Evolutionary conservation across 30 jellyfish, hydroid and myxozoan genomes (phyloP).

Genomic region (Cassiopea andromeda): DNA sequence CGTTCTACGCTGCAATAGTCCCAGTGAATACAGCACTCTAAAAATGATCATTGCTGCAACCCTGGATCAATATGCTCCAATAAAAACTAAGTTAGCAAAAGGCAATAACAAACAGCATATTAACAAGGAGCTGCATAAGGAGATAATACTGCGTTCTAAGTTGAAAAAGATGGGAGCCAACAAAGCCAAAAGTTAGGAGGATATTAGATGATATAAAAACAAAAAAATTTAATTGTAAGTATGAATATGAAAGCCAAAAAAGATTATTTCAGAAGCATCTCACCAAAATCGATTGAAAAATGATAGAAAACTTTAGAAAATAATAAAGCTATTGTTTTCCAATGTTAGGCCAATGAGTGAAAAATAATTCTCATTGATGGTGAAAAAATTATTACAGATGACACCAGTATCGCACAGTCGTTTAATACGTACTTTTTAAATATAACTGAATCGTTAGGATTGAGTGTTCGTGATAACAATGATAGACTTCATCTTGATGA

Average conservation of each 20-base stretch:
- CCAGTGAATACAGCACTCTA: too few species aligned
- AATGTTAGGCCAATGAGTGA: slow-evolving; percentile 27
- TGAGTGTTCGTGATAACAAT: neutral
- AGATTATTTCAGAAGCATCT: neutral
- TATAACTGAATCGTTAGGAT: neutral
- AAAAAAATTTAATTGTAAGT: slow-evolving; percentile 2
- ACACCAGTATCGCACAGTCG: neutral
- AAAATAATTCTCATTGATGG: slow-evolving; percentile 17
- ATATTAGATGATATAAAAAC: neutral
- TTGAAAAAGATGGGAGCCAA: too few species aligned
- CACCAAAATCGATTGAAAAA: slow-evolving; percentile 27
- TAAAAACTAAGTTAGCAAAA: too few species aligned
- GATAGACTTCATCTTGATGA: neutral
- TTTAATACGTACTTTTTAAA: neutral
- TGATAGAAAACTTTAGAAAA: slow-evolving; percentile 29
- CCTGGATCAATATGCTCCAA: too few species aligned
- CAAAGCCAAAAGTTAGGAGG: too few species aligned
- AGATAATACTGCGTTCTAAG: too few species aligned
- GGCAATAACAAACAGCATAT: too few species aligned
- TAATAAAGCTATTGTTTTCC: slow-evolving; percentile 3
- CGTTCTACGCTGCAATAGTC: too few species aligned
- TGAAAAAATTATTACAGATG: neutral
- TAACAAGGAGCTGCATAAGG: too few species aligned
- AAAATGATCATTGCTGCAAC: too few species aligned
- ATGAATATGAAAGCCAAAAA: slow-evolving; percentile 1